Percentiles rank a stretch among this genome's conserved stretches.
Conservation (phyloP, 2,113 vertebrate genomes). For the Cebus imitator region DNA sequence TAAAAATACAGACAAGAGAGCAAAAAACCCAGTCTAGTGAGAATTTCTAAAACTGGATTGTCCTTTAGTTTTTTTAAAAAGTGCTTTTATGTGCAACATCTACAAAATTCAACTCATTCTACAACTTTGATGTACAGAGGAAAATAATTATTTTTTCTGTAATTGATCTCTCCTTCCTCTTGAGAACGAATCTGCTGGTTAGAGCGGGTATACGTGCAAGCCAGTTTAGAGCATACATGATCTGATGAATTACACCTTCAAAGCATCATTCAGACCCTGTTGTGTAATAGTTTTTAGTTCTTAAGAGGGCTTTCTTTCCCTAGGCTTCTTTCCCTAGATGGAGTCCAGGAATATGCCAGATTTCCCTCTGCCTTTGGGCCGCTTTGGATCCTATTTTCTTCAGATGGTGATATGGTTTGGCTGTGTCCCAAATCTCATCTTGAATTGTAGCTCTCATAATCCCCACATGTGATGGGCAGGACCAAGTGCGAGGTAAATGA, state of each 20-base stretch:
- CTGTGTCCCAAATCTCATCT: too few species aligned
- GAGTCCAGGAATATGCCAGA: neutral
- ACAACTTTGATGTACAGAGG: neutral
- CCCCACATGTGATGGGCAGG: too few species aligned
- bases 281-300: neutral
- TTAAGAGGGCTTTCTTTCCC: neutral
- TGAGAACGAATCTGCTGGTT: neutral
- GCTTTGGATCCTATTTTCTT: neutral
- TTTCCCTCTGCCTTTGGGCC: neutral
- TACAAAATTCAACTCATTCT: neutral
- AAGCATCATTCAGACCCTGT: neutral
- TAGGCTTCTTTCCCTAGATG: neutral
- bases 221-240: neutral
- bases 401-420: neutral
- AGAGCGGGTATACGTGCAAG: neutral
- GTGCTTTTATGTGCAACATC: neutral
- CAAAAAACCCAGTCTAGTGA: neutral
- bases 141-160: neutral
- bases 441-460: too few species aligned
- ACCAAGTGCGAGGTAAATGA: too few species aligned
- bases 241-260: too few species aligned
- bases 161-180: neutral
- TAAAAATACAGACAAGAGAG: neutral
- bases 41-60: neutral
- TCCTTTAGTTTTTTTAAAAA: neutral